phyloP scores from a whole-genome alignment of 2,888 invertebrate species.

The Andricus quercusramuli region DNA sequence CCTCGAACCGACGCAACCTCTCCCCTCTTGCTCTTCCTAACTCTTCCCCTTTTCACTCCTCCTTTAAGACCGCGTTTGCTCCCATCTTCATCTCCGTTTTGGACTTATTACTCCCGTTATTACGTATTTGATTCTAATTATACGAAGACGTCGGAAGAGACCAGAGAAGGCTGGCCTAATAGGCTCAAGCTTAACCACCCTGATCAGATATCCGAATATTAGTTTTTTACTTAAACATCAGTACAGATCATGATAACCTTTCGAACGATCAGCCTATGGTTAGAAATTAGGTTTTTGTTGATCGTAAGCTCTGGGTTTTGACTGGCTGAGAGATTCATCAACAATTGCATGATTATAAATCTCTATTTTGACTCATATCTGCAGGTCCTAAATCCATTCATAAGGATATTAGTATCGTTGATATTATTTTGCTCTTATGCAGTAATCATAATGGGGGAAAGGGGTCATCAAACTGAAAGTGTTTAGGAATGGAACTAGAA shows the following conservation, averaged over 20 bases:
- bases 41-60: constrained; percentile 33
- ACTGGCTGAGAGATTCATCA: not conserved
- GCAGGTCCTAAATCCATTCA: not conserved
- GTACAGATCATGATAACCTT: not conserved
- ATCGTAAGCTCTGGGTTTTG: not conserved
- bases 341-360: not conserved
- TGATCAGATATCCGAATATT: not conserved
- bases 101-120: constrained; percentile 40
- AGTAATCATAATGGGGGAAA: not conserved
- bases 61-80: constrained; percentile 28
- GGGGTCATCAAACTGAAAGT: not conserved
- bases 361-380: not conserved
- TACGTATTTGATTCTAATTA: constrained; percentile 37
- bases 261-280: not conserved
- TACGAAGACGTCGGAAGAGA: constrained; percentile 23
- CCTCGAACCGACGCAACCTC: constrained; percentile 68
- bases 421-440: not conserved
- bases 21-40: constrained; percentile 38
- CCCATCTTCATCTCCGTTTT: constrained; percentile 35
- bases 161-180: constrained; percentile 14
- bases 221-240: not conserved
- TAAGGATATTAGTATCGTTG: not conserved
- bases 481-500: not conserved
- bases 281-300: not conserved
- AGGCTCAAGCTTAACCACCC: not conserved